A percentile compares a stretch with the other conserved stretches of the same genome.
Conservation (phyloP, 2,888 invertebrate species). For the Trichogramma dendrolimi region DNA sequence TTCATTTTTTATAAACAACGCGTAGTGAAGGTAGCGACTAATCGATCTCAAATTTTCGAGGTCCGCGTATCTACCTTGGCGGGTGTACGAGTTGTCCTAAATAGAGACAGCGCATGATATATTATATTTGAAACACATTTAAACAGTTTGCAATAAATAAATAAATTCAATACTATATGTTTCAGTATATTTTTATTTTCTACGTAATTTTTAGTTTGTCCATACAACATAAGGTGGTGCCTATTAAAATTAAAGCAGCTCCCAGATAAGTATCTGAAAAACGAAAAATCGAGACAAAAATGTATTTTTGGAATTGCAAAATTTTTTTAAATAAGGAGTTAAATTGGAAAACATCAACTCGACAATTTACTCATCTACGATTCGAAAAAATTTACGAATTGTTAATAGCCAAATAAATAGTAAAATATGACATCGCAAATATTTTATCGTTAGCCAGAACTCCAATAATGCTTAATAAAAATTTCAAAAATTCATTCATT, state of each 20-base stretch:
- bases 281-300: background rate
- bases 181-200: constrained; percentile 11
- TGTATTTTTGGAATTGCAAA: background rate
- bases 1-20: too few relatives aligned
- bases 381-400: background rate
- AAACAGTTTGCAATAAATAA: constrained; percentile 44
- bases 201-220: constrained; percentile 50
- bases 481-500: background rate
- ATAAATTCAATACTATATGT: constrained; percentile 35
- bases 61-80: too few relatives aligned
- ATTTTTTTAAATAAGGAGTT: background rate
- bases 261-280: constrained; percentile 60
- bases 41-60: too few relatives aligned
- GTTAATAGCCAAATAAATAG: background rate
- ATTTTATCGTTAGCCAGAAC: background rate
- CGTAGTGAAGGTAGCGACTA: too few relatives aligned
- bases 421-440: background rate
- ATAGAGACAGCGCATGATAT: constrained; percentile 35
- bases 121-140: constrained; percentile 44
- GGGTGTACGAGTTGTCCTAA: constrained; percentile 24
- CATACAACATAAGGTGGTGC: constrained; percentile 62
- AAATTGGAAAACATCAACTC: background rate
- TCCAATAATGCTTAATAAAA: background rate
- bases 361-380: background rate
- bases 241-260: constrained; percentile 57